Conservation (phyloP, 2,113 vertebrate species). For the Mormyrus iriodes region DNA sequence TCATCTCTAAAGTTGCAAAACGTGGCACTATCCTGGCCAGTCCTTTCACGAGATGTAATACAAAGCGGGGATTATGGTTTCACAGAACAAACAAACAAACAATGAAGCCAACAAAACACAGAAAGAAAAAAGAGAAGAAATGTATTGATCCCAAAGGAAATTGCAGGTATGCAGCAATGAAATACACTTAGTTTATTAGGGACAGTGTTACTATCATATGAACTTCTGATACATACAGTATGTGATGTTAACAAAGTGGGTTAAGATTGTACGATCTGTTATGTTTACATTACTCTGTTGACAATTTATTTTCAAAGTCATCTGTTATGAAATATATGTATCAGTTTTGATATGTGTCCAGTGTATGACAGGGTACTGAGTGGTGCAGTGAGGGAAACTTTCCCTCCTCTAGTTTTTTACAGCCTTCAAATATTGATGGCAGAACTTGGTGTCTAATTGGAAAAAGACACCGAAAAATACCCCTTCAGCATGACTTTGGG, state of each 20-base stretch:
- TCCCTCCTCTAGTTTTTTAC: neutral
- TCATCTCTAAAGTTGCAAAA: neutral
- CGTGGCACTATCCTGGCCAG: neutral
- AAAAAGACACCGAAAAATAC: neutral
- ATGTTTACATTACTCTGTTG: neutral
- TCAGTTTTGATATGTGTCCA: neutral
- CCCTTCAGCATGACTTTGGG: neutral
- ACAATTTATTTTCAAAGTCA: neutral
- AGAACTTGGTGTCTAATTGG: neutral
- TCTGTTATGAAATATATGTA: neutral
- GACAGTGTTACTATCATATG: neutral
- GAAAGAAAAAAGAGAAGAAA: neutral
- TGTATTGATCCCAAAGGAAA: neutral
- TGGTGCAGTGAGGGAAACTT: neutral
- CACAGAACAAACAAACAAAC: neutral
- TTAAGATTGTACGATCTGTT: neutral
- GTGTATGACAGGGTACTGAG: neutral
- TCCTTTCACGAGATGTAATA: neutral
- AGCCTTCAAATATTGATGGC: neutral
- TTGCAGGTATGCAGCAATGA: neutral
- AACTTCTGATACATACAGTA: neutral
- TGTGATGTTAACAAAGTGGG: neutral
- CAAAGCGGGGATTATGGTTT: neutral
- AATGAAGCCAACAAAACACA: neutral
- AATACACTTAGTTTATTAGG: neutral